Conservation (phyloP, 2,113 vertebrate species). For the Holacanthus passer region DNA sequence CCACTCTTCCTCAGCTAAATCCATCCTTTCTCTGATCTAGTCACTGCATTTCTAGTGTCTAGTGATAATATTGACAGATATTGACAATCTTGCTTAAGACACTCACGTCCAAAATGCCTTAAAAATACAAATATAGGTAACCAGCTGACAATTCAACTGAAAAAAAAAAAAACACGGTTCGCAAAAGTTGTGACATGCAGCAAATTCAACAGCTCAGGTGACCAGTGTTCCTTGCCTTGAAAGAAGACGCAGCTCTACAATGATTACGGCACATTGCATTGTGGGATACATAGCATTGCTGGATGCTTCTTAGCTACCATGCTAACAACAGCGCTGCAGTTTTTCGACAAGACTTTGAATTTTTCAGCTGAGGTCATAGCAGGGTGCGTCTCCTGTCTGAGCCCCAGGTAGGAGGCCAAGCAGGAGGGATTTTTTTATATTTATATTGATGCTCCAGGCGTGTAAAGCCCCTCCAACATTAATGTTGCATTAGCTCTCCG, state of each 20-base stretch:
- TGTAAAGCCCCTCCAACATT: slow-evolving; percentile 56
- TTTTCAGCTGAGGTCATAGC: slow-evolving; percentile 62
- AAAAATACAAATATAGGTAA: slow-evolving; percentile 10
- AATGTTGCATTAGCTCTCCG: slow-evolving; percentile 70
- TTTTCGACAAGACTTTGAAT: slow-evolving; percentile 56
- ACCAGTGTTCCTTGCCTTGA: slow-evolving; percentile 25
- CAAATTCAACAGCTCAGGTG: slow-evolving; percentile 17
- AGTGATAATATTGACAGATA: background rate
- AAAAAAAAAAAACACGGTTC: background rate
- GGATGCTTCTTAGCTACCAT: slow-evolving; percentile 41
- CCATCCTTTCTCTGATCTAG: background rate
- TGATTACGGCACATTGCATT: slow-evolving; percentile 45
- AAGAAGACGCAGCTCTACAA: slow-evolving; percentile 31
- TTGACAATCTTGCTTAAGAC: background rate
- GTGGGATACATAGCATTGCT: slow-evolving; percentile 48
- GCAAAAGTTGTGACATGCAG: slow-evolving; percentile 16
- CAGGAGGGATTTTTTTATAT: slow-evolving; percentile 51
- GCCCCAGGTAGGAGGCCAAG: slow-evolving; percentile 60
- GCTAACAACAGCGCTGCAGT: slow-evolving; percentile 39
- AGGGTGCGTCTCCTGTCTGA: slow-evolving; percentile 57
- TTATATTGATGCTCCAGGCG: slow-evolving; percentile 64
- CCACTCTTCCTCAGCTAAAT: slow-evolving; percentile 15
- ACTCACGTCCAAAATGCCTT: slow-evolving; percentile 1
- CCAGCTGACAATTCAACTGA: background rate
- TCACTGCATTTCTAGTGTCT: slow-evolving; percentile 16